Base-by-base conservation (phyloP, 2,797 vertebrate species). In the Enteromius argenteus region DNA sequence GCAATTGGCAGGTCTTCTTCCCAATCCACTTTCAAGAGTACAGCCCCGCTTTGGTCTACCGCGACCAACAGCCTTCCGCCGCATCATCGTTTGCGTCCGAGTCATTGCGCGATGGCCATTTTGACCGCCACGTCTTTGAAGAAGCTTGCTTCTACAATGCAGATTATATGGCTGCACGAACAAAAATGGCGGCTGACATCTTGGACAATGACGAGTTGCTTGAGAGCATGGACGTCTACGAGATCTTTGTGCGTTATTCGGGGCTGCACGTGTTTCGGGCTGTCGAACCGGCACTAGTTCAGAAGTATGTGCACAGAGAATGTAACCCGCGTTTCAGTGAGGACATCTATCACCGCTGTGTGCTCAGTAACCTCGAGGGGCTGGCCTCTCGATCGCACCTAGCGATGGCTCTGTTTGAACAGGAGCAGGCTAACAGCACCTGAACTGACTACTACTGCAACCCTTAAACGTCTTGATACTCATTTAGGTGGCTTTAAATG, bases 141-240 rank as follows among this genome's bases (percentile, higher is more conserved):
- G 98, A 99, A 92, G 97, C 97, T n/a, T 99, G 98, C 92, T 99
- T 99, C 88, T 99, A 99, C 91, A 99, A 99, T 0, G 96, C 97
- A 0, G 98, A 99, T 93, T 99, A 99, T 90, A 97, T 99, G 97
- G 94, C 95, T 0, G 97, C 98, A 0, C 96, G 97, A 1, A 96
- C 96, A 81, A 97, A 96, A 89, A 97, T 99, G 91, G 97, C 96
- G 0, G 95, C 95, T 0, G 97, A 98, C 79, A 95, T 97, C 89
- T 89, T 97, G 79, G 97, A 97, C 92, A 96, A 95, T 75, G 98
- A 99, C 68, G 97, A 99, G 89, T 94, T 96, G 91, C 95, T 98
- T 92, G 98, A 99, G 84, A 96, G 94, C 93, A 95, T 98, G 96
- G 97, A 98, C 84, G 95, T 97, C 30, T 97, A 99, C 14, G 98